Evolutionary conservation across 2,888 invertebrate genomes (phyloP).

Genomic region (Sthenelais limicola): DNA sequence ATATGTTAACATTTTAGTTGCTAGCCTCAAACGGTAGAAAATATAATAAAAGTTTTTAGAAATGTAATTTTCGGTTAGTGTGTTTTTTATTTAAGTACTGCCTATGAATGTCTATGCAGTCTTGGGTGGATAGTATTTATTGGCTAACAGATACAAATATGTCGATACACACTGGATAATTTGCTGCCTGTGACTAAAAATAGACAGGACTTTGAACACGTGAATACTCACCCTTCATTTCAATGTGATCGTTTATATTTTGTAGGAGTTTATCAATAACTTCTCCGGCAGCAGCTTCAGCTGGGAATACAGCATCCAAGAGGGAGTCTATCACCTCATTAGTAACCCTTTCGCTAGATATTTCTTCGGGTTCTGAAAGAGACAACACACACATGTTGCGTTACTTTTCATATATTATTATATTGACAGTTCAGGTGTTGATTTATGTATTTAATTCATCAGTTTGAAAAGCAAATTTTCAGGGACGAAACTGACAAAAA

Average conservation of each 20-base stretch:
- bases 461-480: no score
- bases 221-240: conserved; percentile 3
- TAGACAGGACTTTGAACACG: neutral
- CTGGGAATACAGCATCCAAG: conserved; percentile 46
- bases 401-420: neutral
- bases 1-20: no score
- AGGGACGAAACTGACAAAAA: no score
- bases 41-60: no score
- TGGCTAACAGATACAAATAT: no score
- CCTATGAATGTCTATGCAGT: no score
- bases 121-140: no score
- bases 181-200: neutral
- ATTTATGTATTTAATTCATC: neutral
- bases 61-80: no score
- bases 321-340: conserved; percentile 40
- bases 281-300: conserved; percentile 43
- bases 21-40: no score
- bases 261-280: conserved; percentile 24
- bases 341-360: conserved; percentile 36
- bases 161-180: no score
- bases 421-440: neutral
- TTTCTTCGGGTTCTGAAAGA: neutral
- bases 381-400: neutral
- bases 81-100: no score
- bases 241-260: conserved; percentile 3